Conservation (phyloP, 1,140 invertebrate species). For the Heliconius congener region DNA sequence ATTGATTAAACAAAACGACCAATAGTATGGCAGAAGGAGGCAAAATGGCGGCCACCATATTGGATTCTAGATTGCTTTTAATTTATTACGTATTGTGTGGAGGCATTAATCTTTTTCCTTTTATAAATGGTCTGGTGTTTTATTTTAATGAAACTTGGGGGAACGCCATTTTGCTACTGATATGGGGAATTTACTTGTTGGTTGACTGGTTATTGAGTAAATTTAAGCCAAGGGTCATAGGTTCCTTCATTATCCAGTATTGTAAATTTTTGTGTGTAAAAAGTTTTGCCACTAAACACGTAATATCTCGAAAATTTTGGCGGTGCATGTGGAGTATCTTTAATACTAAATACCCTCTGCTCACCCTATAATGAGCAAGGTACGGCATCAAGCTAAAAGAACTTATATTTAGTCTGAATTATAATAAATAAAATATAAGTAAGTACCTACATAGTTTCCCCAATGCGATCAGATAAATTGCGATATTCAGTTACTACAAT, state of each 20-base stretch:
- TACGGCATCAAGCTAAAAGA: too few relatives aligned
- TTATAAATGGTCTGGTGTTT: constrained; percentile 74
- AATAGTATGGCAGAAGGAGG: constrained; percentile 50
- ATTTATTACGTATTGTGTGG: constrained; percentile 75
- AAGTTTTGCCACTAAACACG: too few relatives aligned
- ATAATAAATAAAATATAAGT: too few relatives aligned
- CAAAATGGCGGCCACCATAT: constrained; percentile 67
- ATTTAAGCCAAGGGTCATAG: neutral
- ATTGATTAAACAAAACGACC: constrained; percentile 67
- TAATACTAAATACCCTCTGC: neutral
- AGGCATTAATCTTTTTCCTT: constrained; percentile 76
- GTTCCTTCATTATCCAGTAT: neutral
- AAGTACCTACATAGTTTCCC: too few relatives aligned
- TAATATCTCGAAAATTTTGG: too few relatives aligned
- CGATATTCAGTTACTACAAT: too few relatives aligned
- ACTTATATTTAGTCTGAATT: too few relatives aligned
- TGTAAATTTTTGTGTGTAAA: too few relatives aligned
- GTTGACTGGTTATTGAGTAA: neutral
- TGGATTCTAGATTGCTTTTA: constrained; percentile 58
- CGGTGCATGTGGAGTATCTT: neutral
- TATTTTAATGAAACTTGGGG: constrained; percentile 74
- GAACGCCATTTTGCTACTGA: constrained; percentile 58
- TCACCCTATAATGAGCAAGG: too few relatives aligned
- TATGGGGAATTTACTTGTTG: constrained; percentile 8
- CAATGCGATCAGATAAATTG: too few relatives aligned